phyloP scores from a whole-genome alignment of 2,888 invertebrate genomes.

The Hyalella azteca region DNA sequence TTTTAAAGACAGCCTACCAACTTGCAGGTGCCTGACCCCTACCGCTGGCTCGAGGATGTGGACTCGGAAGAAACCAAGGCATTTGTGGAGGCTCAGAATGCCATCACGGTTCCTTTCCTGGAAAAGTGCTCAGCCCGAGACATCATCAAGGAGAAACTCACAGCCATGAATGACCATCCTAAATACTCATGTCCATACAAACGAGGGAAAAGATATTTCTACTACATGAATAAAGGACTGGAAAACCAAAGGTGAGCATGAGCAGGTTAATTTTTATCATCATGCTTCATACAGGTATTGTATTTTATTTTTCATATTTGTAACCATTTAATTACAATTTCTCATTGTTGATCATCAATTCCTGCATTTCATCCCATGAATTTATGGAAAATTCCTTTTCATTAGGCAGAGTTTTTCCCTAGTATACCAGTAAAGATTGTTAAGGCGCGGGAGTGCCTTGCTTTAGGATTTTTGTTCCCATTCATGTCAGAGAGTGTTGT shows the following conservation, averaged over 20 bases:
- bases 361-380: neutral
- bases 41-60: constrained; percentile 96
- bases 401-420: neutral
- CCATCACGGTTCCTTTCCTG: constrained; percentile 83
- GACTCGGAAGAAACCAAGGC: constrained; percentile 87
- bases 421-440: too few relatives aligned
- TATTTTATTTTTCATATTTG: too few relatives aligned
- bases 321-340: too few relatives aligned
- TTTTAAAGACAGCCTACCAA: too few relatives aligned
- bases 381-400: neutral
- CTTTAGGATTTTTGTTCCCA: too few relatives aligned
- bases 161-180: constrained; percentile 94
- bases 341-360: too few relatives aligned
- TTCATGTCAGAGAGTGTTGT: too few relatives aligned
- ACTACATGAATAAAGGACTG: constrained; percentile 89
- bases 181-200: constrained; percentile 87
- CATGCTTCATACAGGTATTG: too few relatives aligned
- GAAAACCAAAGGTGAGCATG: constrained; percentile 87
- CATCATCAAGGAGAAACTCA: constrained; percentile 78
- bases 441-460: too few relatives aligned
- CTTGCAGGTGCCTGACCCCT: constrained; percentile 81
- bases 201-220: constrained; percentile 86
- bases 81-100: constrained; percentile 90
- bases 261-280: too few relatives aligned
- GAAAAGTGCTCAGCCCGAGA: constrained; percentile 75